Evolutionary conservation across 1,140 invertebrate species (phyloP), one percentile per base, ranked within the genome.

Genomic region (Drosophila sp.): DNA sequence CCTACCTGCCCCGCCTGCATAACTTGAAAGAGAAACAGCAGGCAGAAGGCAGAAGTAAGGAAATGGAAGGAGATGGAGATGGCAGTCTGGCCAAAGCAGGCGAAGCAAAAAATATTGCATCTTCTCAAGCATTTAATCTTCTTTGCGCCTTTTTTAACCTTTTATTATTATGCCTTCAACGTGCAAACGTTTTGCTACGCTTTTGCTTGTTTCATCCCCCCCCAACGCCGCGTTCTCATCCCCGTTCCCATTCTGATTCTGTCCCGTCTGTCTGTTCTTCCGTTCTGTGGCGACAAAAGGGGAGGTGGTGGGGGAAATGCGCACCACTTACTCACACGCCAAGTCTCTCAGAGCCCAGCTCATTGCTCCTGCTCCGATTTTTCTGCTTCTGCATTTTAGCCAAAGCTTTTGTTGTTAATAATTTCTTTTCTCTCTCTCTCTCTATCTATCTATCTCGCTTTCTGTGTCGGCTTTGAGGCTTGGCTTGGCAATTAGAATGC

Each of bases 71-170:
- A 38, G 35, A 10, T n/a, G 35, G 30, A 69, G 67, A 33, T 62
- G 74, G 68, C 77, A 79, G 78, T 66, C 68, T 69, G 79, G 76
- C 54, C 65, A 68, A 79, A 80, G 84, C 56, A 79, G 78, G 72
- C 68, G 74, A 84, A 80, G 64, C 68, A 70, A 79, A 80, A 89
- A 90, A 90, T 89, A 90, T 91, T 89, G 89, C 87, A 89, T 84
- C 89, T 89, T 89, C 84, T 81, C 80, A 84, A 90, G 84, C 87
- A 84, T 91, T 90, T 90, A 90, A 90, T 91, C 89, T 83, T 91
- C 89, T 90, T 90, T 89, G 84, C 84, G 84, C 84, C 84, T 89
- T 90, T 89, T 89, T 89, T 89, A 89, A 89, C 84, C 84, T 89
- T 89, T 89, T 89, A 89, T 89, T 89, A 89, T 89, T 89, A 89